These are phyloP conservation scores for Diaperis boleti DNA, from an alignment of 2,888 invertebrate species.

Conservation along the genomic window DNA sequence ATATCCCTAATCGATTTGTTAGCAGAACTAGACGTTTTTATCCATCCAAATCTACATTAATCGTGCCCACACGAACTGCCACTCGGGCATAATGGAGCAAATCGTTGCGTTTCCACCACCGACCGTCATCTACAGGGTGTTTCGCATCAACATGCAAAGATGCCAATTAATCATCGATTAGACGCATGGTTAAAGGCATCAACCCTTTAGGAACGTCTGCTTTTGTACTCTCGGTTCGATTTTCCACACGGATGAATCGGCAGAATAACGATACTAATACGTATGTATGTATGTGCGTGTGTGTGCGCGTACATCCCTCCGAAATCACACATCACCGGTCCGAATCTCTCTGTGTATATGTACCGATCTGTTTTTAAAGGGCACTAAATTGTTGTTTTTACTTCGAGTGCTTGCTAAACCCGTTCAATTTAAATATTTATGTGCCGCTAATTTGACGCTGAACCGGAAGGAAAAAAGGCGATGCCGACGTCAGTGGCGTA, in stretches of 20 bases:
- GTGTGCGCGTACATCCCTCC: neutral
- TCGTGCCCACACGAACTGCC: too few relatives aligned
- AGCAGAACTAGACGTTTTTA: too few relatives aligned
- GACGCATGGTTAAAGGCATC: conserved; percentile 52
- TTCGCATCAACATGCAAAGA: conserved; percentile 56
- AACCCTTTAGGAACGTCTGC: conserved; percentile 53
- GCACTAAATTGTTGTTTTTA: conserved; percentile 43
- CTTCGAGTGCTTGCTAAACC: conserved; percentile 39
- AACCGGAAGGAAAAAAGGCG: conserved; percentile 34
- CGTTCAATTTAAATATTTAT: conserved; percentile 42
- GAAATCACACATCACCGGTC: conserved; percentile 18
- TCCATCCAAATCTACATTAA: too few relatives aligned
- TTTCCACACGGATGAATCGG: conserved; percentile 52
- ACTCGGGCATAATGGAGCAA: conserved; percentile 41
- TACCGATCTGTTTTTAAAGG: conserved; percentile 41
- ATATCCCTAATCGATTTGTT: too few relatives aligned
- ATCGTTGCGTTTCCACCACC: conserved; percentile 5
- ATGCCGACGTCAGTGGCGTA: neutral
- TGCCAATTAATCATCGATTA: conserved; percentile 61
- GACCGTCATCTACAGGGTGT: conserved; percentile 27
- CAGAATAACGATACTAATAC: conserved; percentile 55
- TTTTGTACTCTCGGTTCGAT: conserved; percentile 53
- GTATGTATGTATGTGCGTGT: conserved; percentile 5
- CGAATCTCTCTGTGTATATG: too few relatives aligned
- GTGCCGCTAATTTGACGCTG: conserved; percentile 35